Base-by-base conservation (phyloP, 2,797 vertebrate genomes). In the Sphenopsis melanotis region DNA sequence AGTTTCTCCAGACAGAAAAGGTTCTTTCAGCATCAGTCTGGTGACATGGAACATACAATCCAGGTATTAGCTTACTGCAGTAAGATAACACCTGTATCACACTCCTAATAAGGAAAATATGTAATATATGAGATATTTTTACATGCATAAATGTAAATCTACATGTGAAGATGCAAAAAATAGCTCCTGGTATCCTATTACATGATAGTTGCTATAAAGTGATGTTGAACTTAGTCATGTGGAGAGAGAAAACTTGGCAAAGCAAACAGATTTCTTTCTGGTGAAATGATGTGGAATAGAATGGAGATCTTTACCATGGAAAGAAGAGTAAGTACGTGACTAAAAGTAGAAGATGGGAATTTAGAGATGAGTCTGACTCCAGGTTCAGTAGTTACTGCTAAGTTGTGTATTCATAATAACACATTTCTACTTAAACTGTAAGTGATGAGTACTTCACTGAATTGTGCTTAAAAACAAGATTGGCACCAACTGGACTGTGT, bases 311-410 rank as follows among this genome's bases (percentile, higher is more conserved):
- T 60, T 65, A 30, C 23, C 10, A n/a, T 2, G 4, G 41, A 46
- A 85, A 60, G 15, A 64, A 42, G 37, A 32, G 12, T 44, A 32
- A 12, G 2, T 36, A 55, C 0, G 0, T 59, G 12, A 82, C 7
- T 29, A 78, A 66, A 69, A 60, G 22, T 11, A 75, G 30, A 61
- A 74, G 5, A 3, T 60, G 37, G 11, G 39, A 61, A 42, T 47
- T 75, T 52, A 41, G 30, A 20, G 10, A 26, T 60, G 10, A 87
- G 6, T 69, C 30, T 37, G 32, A n/a, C 16, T 65, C 74, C 32
- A 42, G 19, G 18, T 70, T 69, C 15, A 60, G 12, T 29, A 69
- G 11, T 42, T 84, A 22, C 18, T 69, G 24, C 17, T 42, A 39
- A 60, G 52, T 37, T 34, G 11, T 34, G 3, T 60, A n/a, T 47